Evolutionary conservation across 92 coral and sea anemone species (phyloP).

Genomic region (Epizoanthus illoricatus): DNA sequence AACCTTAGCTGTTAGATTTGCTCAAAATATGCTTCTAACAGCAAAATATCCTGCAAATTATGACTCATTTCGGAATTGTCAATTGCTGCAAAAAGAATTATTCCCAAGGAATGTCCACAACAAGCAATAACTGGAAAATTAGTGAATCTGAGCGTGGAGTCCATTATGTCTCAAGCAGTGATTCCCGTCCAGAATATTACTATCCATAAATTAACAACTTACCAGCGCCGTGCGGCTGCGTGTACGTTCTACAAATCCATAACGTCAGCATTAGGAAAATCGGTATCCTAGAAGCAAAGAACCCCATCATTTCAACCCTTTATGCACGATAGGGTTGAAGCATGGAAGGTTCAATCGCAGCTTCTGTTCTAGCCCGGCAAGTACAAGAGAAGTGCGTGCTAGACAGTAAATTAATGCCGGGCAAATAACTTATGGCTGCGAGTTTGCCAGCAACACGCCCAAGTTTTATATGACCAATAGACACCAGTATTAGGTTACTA

Average conservation of each 20-base stretch:
- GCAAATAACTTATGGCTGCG: constrained; percentile 53
- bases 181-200: not conserved
- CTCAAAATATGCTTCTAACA: not conserved
- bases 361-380: constrained; percentile 58
- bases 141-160: not conserved
- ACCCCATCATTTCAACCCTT: constrained; percentile 99
- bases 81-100: not conserved
- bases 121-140: not conserved
- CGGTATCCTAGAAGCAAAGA: constrained; percentile 64
- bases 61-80: not conserved
- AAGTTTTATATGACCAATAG: constrained; percentile 55
- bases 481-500: constrained; percentile 67
- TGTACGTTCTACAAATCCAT: not conserved
- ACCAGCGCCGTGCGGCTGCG: not conserved
- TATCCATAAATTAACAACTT: not conserved
- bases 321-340: constrained; percentile 76
- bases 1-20: not conserved
- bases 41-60: not conserved
- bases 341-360: constrained; percentile 87
- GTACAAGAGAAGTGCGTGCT: constrained; percentile 70
- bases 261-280: constrained; percentile 47
- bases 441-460: constrained; percentile 32
- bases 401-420: constrained; percentile 83
- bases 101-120: not conserved
- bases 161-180: constrained; percentile 5